Conservation (phyloP, 1,140 invertebrate genomes). For the Dreissena rostriformis region DNA sequence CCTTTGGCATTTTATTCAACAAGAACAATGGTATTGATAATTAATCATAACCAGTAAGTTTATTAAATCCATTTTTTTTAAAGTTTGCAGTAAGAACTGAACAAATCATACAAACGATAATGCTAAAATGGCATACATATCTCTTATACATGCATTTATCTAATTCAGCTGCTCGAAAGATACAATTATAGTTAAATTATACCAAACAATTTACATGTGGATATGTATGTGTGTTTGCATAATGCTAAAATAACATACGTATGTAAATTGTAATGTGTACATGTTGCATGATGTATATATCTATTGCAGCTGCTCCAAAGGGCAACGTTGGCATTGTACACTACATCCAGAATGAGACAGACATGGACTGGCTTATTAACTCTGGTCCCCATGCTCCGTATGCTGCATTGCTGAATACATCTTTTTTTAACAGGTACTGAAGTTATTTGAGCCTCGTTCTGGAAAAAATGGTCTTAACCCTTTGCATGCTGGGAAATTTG, state of each 20-base stretch:
- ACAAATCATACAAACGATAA: not conserved
- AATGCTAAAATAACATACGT: not conserved
- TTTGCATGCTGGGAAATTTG: no score
- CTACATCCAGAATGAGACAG: conserved; percentile 84
- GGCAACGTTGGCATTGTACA: conserved; percentile 94
- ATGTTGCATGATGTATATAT: conserved; percentile 79
- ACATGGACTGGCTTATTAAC: conserved; percentile 88
- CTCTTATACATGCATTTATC: not conserved
- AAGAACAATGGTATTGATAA: not conserved
- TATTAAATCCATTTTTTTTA: not conserved
- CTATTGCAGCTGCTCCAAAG: conserved; percentile 78
- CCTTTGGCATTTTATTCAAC: not conserved
- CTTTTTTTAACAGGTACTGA: conserved; percentile 80
- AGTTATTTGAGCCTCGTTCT: not conserved
- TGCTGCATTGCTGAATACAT: conserved; percentile 75
- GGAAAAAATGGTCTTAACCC: no score
- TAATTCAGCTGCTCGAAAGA: not conserved
- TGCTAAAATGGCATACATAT: not conserved
- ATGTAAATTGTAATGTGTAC: not conserved
- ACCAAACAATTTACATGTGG: not conserved
- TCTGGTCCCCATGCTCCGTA: conserved; percentile 84
- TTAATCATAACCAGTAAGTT: no score
- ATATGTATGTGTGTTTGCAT: conserved; percentile 21
- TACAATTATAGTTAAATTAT: not conserved
- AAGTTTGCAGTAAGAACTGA: not conserved